Base-by-base conservation (phyloP, 2,113 vertebrate species). In the Ictalurus punctatus region DNA sequence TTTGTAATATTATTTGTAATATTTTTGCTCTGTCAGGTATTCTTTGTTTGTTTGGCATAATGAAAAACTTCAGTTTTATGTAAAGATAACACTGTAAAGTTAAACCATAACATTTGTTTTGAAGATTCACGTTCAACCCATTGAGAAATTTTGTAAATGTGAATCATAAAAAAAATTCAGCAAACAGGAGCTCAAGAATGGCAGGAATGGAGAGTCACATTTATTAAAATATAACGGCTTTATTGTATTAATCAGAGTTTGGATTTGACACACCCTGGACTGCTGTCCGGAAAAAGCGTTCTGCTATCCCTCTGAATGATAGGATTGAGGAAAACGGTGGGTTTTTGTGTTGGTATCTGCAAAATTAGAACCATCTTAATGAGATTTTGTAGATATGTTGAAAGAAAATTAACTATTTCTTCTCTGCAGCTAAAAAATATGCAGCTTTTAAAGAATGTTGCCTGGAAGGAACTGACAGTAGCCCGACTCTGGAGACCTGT, bases 401-500 rank as follows among this genome's bases (percentile, higher is more conserved):
- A 48, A 85, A 54, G 44, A 71, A 44, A 85, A 71, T 52, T 10
- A 17, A 67, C 2, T 54, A 23, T 83, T 69, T 80, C 27, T 81
- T 27, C 52, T 81, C 21, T 25, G 88, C 93, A 97, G 97, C 82
- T 73, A 89, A 90, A 81, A 93, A 65, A 6, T 96, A 95, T 14
- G 0, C 7, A 4, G 63, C 0, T 0, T 79, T 69, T 0, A 90
- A 12, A 81, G 0, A 0, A 0, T 99, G 96, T 89, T 98, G 97
- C 86, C 40, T 37, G 0, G 0, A 13, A 0, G 98, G 97, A n/a
- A 93, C 95, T 2, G 86, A 0, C 17, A 90, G 76, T 21, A 90
- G 52, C 3, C 96, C 96, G 0, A 84, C 92, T 3, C 17, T 76
- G 0, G 85, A 94, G 7, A 95, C 82, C 25, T 99, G 98, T 88